Conservation (phyloP, 2,113 vertebrate genomes). For the Puntigrus tetrazona region DNA sequence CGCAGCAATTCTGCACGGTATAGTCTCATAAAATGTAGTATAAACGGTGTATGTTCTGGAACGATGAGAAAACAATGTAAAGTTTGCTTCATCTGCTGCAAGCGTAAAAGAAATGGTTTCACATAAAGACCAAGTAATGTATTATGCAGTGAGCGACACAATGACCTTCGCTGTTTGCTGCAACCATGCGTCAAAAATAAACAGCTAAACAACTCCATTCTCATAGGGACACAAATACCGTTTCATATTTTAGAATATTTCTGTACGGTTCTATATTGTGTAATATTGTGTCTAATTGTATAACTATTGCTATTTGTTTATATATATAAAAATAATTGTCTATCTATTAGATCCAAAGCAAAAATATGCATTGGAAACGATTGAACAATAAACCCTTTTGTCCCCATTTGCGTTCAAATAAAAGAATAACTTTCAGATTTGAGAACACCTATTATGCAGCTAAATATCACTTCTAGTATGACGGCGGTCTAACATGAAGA, state of each 20-base stretch:
- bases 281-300: too few relatives aligned
- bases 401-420: neutral
- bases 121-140: neutral
- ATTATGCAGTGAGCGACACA: neutral
- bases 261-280: too few relatives aligned
- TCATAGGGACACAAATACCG: neutral
- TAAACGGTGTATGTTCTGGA: neutral
- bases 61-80: neutral
- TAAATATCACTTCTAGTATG: slow-evolving; percentile 32
- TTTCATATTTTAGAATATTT: too few relatives aligned
- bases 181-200: neutral
- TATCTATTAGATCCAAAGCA: too few relatives aligned
- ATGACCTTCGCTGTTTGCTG: neutral
- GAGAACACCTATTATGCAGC: neutral
- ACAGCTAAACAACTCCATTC: neutral
- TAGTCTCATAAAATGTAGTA: neutral
- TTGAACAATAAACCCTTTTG: neutral
- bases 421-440: neutral
- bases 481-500: slow-evolving; percentile 2
- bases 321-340: too few relatives aligned
- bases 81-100: neutral
- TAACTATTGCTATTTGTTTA: too few relatives aligned
- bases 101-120: neutral
- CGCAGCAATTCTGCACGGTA: neutral
- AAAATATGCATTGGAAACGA: too few relatives aligned